Evolutionary conservation across 2,888 invertebrate species (phyloP), one percentile per base, ranked within the genome.

Genomic region (Leptothorax acervorum): DNA sequence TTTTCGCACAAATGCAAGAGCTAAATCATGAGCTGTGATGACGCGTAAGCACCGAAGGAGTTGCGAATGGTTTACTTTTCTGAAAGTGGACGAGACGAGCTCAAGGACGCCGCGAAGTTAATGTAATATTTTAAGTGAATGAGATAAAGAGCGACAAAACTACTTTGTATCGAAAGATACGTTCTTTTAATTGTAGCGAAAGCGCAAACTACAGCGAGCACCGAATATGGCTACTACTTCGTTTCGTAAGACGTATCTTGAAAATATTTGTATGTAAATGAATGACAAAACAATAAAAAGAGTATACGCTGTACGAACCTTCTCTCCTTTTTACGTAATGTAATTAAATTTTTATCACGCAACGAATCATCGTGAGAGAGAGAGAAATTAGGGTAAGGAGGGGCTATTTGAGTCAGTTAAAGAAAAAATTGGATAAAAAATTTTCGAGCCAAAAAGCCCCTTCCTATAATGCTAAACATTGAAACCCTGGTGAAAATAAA

Each of bases 261-360:
- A 88, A 89, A 92, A 93, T 93, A 94, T 94, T 94, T 94, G 92
- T 94, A 94, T 94, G 94, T 94, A 94, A 93, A 94, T 94, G 93
- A 93, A 92, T 92, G 92, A 93, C 88, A 92, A 93, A 93, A 91
- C 92, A 93, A 92, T 93, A 92, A 92, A 93, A 94, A 93, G 70
- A 70, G 84, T 91, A 91, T 92, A 90, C 89, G 90, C 90, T 89
- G 88, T 88, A 86, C 31, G 11, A 15, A 18, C 15, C 1, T 42
- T 31, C 28, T 60, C 28, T 31, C 39, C 65, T 18, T 60, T 48
- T 73, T 73, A 5, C 4, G 35, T 5, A 23, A 65, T 42, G 1
- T 12, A 42, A 65, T 23, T n/a, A n/a, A 63, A 39, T 39, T 39
- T 63, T 63, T 63, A 63, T 63, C 0, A 18, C n/a, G 51, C 15